Base-by-base conservation (phyloP, 2,888 invertebrate genomes). In the Papilio demoleus region DNA sequence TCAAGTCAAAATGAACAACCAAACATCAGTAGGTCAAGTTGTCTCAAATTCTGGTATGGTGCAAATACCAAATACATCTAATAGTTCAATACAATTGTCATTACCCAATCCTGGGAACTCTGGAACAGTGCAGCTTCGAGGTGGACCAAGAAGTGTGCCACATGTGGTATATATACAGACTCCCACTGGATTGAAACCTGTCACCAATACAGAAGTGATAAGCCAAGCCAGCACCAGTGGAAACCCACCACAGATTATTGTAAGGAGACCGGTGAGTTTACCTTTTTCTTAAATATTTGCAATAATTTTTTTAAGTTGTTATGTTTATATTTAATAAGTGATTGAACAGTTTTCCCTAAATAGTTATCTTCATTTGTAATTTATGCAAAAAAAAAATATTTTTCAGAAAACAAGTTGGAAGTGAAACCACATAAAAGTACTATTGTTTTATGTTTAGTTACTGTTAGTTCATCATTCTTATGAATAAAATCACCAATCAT, bases 121-220 rank as follows among this genome's bases (percentile, higher is more conserved):
- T 62, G 81, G 83, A 11, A 74, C 83, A 22, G 83, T 86, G 17
- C 83, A 84, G 68, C 75, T 92, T 65, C 77, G 93, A 65, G 87
- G 88, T 27, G 72, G 86, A 0, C 78, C 83, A 0, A 81, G 93
- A 68, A 81, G 90, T 50, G 85, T 94, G 73, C 87, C 94, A n/a
- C 94, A 94, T 75, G 88, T 94, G 73, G 93, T 94, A 45, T 94
- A 94, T 76, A 94, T 94, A 67, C 94, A 94, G 80, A 93, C 93
- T 27, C 92, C 93, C 0, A 87, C 90, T 17, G 93, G 93, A 34
- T 76, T 93, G 74, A 93, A 93, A 74, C 88, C 92, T 6, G 90
- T 92, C 56, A 84, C 89, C 4, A 91, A 89, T 71, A 87, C 90
- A 3, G 93, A 93, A 47, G 88, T 92, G 42, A 91, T 91, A 73